Evolutionary conservation across 2,888 invertebrate genomes (phyloP).

Genomic region (Platerodrilus igneus): DNA sequence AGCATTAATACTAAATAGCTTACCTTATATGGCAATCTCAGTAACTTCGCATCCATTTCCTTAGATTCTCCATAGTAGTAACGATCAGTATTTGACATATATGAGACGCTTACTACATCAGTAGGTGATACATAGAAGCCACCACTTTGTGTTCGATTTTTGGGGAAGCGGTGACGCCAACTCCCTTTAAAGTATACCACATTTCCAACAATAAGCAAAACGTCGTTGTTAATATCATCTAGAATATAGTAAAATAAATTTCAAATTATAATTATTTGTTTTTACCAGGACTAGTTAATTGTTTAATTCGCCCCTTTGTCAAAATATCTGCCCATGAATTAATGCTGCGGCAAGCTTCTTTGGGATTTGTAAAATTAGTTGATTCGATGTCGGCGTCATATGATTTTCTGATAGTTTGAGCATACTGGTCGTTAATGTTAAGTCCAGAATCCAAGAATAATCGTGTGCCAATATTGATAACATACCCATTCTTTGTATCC

Average conservation of each 20-base stretch:
- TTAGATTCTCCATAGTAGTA: slow-evolving; percentile 62
- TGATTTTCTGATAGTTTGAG: slow-evolving; percentile 56
- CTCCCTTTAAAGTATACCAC: slow-evolving; percentile 77
- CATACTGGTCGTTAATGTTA: slow-evolving; percentile 56
- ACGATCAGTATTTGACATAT: slow-evolving; percentile 66
- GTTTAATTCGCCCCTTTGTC: slow-evolving; percentile 68
- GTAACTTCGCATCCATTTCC: slow-evolving; percentile 63
- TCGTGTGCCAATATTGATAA: slow-evolving; percentile 60
- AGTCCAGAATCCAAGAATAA: slow-evolving; percentile 58
- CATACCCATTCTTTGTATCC: slow-evolving; percentile 46
- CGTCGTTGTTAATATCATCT: slow-evolving; percentile 58
- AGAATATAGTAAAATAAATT: slow-evolving; percentile 27
- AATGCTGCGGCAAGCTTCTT: slow-evolving; percentile 58
- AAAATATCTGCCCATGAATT: slow-evolving; percentile 76
- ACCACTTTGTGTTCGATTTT: slow-evolving; percentile 54
- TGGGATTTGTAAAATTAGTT: slow-evolving; percentile 58
- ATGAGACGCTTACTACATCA: slow-evolving; percentile 51
- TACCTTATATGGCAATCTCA: slow-evolving; percentile 70
- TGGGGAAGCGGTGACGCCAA: slow-evolving; percentile 68
- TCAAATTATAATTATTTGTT: background rate
- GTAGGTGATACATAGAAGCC: slow-evolving; percentile 58
- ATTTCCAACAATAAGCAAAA: slow-evolving; percentile 65
- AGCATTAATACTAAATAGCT: slow-evolving; percentile 30
- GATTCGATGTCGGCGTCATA: slow-evolving; percentile 64
- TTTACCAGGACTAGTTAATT: slow-evolving; percentile 60